phyloP scores from a whole-genome alignment of 1,140 invertebrate species.

The Galendromus occidentalis region DNA sequence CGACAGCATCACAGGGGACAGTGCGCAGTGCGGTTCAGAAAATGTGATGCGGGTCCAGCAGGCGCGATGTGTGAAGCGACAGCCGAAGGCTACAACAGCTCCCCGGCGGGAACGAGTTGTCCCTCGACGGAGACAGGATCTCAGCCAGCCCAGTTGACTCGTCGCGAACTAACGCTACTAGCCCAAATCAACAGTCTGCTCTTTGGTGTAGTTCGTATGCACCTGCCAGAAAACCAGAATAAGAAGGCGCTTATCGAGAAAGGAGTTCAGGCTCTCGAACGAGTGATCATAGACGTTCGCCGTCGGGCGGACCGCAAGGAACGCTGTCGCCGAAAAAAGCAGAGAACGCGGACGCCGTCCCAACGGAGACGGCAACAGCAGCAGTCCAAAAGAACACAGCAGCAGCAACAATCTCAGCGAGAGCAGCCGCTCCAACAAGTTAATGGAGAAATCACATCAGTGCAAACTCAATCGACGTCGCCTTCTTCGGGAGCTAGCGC shows the following conservation, averaged over 20 bases:
- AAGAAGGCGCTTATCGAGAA: slow-evolving; percentile 3
- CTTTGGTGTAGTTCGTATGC: slow-evolving; percentile 2
- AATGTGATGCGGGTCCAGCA: slow-evolving; percentile 7
- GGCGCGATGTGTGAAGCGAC: slow-evolving; percentile 9
- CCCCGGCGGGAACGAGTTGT: neutral
- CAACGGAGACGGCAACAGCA: neutral
- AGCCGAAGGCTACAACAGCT: neutral
- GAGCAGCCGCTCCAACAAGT: neutral
- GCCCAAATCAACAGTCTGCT: neutral
- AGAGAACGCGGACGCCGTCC: neutral
- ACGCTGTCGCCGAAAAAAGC: neutral
- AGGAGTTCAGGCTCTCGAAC: neutral
- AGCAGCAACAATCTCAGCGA: neutral
- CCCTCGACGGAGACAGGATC: neutral
- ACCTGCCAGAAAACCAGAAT: neutral
- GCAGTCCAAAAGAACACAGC: neutral
- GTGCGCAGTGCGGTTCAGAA: too few relatives aligned
- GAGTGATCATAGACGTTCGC: neutral
- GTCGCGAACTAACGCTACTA: neutral
- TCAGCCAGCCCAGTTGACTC: neutral
- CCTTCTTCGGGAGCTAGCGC: too few relatives aligned
- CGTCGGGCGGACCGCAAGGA: neutral
- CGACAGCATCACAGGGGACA: too few relatives aligned
- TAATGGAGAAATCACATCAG: neutral
- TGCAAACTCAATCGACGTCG: neutral